Conservation (phyloP, 2,888 invertebrate species). For the Athrips mouffetella region DNA sequence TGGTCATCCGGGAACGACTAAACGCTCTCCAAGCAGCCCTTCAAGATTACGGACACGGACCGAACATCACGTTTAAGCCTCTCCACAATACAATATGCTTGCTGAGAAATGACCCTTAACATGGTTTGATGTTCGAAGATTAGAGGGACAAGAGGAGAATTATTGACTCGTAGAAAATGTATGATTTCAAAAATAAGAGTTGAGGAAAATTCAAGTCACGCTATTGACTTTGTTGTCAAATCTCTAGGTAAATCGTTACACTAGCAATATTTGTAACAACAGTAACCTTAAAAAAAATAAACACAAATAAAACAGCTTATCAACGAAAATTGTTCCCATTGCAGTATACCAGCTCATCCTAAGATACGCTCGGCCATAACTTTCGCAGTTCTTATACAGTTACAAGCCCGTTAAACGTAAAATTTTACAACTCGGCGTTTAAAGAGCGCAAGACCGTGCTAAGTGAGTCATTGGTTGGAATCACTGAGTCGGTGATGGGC, state of each 20-base stretch:
- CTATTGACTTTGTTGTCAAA: too few relatives aligned
- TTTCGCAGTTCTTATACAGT: neutral
- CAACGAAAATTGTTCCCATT: too few relatives aligned
- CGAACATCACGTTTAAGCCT: neutral
- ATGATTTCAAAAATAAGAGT: too few relatives aligned
- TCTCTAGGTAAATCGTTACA: too few relatives aligned
- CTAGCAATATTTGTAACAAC: too few relatives aligned
- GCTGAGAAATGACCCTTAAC: neutral
- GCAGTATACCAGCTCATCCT: neutral
- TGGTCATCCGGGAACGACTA: conserved; percentile 3
- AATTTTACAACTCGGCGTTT: conserved; percentile 12
- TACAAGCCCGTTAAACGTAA: conserved; percentile 5
- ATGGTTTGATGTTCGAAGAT: too few relatives aligned
- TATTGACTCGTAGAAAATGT: too few relatives aligned
- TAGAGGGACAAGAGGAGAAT: too few relatives aligned
- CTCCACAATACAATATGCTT: neutral
- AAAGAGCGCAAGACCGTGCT: conserved; percentile 4
- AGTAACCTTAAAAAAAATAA: too few relatives aligned
- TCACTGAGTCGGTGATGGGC: conserved; percentile 28
- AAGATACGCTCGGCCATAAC: neutral
- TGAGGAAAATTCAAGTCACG: too few relatives aligned
- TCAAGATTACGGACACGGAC: neutral
- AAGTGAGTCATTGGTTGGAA: conserved; percentile 13
- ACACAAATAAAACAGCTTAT: too few relatives aligned
- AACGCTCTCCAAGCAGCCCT: neutral